Evolutionary conservation across 2,113 vertebrate genomes (phyloP).

Genomic region (Mirounga angustirostris): DNA sequence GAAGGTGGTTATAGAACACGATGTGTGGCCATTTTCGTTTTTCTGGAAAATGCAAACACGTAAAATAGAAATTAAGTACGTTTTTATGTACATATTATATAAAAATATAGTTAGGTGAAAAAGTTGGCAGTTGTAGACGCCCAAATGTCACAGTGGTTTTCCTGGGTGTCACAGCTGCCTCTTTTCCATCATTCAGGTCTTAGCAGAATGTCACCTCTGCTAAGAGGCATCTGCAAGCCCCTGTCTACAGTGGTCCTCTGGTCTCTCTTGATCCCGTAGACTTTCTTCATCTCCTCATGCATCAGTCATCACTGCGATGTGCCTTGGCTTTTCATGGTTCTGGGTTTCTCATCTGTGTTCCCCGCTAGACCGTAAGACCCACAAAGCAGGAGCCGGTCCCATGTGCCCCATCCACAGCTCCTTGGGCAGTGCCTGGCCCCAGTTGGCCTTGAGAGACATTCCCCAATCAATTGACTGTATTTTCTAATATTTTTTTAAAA

Average conservation of each 20-base stretch:
- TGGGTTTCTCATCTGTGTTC: not conserved
- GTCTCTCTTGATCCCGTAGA: not conserved
- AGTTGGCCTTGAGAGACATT: accelerated
- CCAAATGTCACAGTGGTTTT: not conserved
- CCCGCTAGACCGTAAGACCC: not conserved
- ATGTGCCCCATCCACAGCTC: accelerated
- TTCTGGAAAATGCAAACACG: not conserved
- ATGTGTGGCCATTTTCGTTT: accelerated
- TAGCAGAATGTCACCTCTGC: accelerated
- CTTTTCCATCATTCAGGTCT: not conserved
- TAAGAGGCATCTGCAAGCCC: accelerated
- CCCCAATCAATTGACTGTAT: not conserved
- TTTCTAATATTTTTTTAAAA: not conserved
- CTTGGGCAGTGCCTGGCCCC: not conserved
- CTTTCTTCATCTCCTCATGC: not conserved
- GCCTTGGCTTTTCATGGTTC: not conserved
- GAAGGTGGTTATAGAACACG: not conserved
- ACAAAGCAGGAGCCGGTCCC: accelerated
- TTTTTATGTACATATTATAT: too few relatives aligned
- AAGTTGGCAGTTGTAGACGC: not conserved
- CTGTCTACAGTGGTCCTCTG: accelerated
- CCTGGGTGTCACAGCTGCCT: not conserved
- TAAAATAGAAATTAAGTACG: not conserved
- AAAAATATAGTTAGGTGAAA: not conserved
- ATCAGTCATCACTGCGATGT: accelerated